Conservation (phyloP, 35 echinoderm and acorn worm species). For the Holothuria glaberrima region DNA sequence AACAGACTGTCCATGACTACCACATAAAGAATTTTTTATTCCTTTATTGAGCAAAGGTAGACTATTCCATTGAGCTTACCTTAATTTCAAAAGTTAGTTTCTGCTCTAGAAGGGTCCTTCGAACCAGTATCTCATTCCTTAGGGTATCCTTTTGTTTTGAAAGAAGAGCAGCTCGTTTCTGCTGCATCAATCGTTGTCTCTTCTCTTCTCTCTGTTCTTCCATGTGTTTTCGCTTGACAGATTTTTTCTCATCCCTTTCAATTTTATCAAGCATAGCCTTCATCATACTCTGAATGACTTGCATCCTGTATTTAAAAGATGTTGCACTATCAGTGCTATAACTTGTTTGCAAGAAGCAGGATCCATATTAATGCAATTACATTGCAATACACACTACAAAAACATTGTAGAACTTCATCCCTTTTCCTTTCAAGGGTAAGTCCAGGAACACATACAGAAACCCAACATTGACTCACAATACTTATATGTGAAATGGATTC, state of each 20-base stretch:
- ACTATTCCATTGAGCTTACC: conserved; percentile 47
- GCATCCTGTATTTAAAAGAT: conserved; percentile 41
- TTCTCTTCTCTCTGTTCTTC: conserved; percentile 78
- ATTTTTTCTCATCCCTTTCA: conserved; percentile 78
- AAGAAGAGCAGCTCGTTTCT: conserved; percentile 59
- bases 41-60: background rate
- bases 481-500: too few relatives aligned
- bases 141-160: conserved; percentile 76
- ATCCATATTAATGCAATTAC: too few relatives aligned
- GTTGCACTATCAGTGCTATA: too few relatives aligned
- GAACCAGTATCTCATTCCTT: conserved; percentile 78
- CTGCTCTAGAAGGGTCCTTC: conserved; percentile 79
- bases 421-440: too few relatives aligned
- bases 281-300: conserved; percentile 74
- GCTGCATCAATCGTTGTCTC: conserved; percentile 46
- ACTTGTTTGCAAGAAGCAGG: too few relatives aligned
- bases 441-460: too few relatives aligned
- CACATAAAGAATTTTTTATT: too few relatives aligned
- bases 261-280: conserved; percentile 89
- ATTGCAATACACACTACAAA: too few relatives aligned
- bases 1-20: too few relatives aligned
- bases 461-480: too few relatives aligned
- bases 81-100: conserved; percentile 74
- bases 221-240: conserved; percentile 75
- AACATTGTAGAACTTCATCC: too few relatives aligned